Conservation (phyloP, 2,888 invertebrate species). For the Eupithecia centaureata region DNA sequence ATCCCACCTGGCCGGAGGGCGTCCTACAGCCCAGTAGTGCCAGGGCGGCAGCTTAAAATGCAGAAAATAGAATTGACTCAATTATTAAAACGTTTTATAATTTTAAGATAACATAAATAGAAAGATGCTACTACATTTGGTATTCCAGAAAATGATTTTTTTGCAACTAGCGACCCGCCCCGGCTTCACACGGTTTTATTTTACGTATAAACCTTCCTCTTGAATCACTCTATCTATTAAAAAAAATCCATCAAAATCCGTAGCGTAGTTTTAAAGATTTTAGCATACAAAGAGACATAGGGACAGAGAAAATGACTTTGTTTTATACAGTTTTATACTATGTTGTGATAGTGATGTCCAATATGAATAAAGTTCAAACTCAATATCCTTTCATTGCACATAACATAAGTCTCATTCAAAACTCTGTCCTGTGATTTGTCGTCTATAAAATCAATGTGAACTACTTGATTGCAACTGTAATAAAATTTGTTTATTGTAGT, state of each 20-base stretch:
- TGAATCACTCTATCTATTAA: too few species aligned
- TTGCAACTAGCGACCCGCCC: too few species aligned
- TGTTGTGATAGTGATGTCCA: not conserved
- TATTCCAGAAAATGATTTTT: not conserved
- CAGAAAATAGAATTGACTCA: not conserved
- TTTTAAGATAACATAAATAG: not conserved
- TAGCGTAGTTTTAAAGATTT: too few species aligned
- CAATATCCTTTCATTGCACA: not conserved
- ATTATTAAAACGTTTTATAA: not conserved
- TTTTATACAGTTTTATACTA: too few species aligned
- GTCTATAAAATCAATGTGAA: constrained; percentile 26
- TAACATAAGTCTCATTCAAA: constrained; percentile 1
- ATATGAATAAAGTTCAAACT: not conserved
- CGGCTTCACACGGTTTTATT: too few species aligned
- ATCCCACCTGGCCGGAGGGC: too few species aligned
- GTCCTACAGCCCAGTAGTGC: too few species aligned
- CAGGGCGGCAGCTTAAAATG: too few species aligned
- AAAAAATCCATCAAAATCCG: too few species aligned
- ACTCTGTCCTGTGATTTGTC: constrained; percentile 18
- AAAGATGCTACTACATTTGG: not conserved
- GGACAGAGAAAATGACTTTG: too few species aligned
- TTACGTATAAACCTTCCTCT: too few species aligned
- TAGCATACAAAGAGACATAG: too few species aligned
- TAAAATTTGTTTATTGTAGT: constrained; percentile 45
- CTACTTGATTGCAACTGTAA: constrained; percentile 34